phyloP scores from a whole-genome alignment of 2,797 vertebrate genomes.

The Sarcophilus harrisii region DNA sequence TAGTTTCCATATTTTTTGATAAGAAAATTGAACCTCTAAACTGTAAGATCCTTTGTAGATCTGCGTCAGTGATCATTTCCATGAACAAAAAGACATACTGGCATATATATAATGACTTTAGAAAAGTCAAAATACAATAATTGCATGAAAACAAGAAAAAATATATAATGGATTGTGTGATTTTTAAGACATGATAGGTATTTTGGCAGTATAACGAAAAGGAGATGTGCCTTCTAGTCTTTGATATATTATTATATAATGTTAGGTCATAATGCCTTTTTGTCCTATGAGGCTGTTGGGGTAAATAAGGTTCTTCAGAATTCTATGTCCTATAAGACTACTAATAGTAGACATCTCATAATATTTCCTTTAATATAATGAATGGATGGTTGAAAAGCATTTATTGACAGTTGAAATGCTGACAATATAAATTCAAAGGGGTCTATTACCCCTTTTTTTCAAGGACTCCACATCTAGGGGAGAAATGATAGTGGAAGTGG shows the following conservation, averaged over 20 bases:
- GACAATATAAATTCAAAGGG: neutral
- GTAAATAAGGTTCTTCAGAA: neutral
- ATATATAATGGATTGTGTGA: neutral
- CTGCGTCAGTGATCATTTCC: neutral
- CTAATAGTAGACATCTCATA: neutral
- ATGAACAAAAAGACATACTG: neutral
- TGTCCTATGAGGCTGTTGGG: neutral
- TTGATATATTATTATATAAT: neutral
- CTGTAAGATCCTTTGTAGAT: neutral
- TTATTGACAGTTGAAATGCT: neutral
- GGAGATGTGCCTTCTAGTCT: neutral
- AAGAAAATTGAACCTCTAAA: neutral
- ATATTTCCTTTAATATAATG: conserved; percentile 3
- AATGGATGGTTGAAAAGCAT: neutral
- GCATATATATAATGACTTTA: neutral
- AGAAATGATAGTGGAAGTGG: neutral
- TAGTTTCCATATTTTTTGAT: neutral
- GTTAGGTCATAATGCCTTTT: neutral
- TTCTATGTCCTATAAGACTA: neutral
- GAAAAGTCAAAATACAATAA: neutral
- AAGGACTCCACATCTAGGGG: neutral
- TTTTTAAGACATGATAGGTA: neutral
- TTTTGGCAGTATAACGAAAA: neutral
- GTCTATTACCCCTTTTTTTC: neutral
- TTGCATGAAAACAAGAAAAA: neutral